Evolutionary conservation across 2,113 vertebrate species (phyloP).

Genomic region (Notechis scutatus): DNA sequence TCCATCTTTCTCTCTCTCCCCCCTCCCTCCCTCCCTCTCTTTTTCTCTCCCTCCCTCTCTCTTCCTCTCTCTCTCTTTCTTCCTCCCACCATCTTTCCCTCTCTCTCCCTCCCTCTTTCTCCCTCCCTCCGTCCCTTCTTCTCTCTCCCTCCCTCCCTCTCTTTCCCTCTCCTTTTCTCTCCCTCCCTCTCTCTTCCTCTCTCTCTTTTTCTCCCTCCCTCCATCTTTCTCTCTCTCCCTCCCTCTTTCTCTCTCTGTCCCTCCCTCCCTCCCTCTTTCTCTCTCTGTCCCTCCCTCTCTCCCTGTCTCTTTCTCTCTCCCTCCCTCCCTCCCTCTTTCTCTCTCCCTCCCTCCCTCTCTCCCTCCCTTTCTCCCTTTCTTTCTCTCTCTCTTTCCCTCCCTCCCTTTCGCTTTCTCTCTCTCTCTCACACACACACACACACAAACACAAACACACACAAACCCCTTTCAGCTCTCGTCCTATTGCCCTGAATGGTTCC

Average conservation of each 20-base stretch:
- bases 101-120: too few relatives aligned
- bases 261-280: too few relatives aligned
- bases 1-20: too few relatives aligned
- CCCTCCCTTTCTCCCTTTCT: rapidly evolving
- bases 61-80: rapidly evolving
- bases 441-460: not conserved
- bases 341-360: too few relatives aligned
- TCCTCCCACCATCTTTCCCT: rapidly evolving
- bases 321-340: rapidly evolving
- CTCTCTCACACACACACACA: not conserved
- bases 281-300: too few relatives aligned
- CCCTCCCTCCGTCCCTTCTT: rapidly evolving
- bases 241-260: rapidly evolving
- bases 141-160: rapidly evolving
- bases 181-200: rapidly evolving
- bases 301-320: not conserved
- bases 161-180: rapidly evolving
- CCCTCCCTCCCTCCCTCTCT: too few relatives aligned
- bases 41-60: rapidly evolving
- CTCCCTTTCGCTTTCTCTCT: too few relatives aligned
- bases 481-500: constrained; percentile 48
- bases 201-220: too few relatives aligned
- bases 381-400: rapidly evolving
- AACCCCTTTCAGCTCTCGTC: not conserved
- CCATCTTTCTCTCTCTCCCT: too few relatives aligned